These are phyloP conservation scores for Folsomia candida DNA, from an alignment of 2,888 invertebrate species.

Conservation along the genomic window DNA sequence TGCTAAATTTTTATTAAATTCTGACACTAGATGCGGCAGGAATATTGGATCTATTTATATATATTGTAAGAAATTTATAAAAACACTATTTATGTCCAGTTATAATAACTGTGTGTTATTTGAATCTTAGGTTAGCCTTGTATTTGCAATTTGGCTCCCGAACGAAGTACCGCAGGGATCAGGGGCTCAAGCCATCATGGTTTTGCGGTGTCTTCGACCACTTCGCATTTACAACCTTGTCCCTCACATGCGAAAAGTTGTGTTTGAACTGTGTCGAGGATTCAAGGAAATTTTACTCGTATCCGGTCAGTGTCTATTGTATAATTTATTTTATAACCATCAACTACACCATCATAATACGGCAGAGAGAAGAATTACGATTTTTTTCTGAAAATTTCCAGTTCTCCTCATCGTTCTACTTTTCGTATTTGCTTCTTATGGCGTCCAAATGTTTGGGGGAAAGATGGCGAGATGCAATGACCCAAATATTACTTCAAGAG, in stretches of 20 bases:
- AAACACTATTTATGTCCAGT: background rate
- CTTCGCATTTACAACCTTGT: constrained; percentile 95
- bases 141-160: constrained; percentile 97
- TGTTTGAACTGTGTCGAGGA: constrained; percentile 94
- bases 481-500: constrained; percentile 75
- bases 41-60: constrained; percentile 94
- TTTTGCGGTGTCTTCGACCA: constrained; percentile 92
- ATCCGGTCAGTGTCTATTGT: too few relatives aligned
- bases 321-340: too few relatives aligned
- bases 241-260: constrained; percentile 98
- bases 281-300: constrained; percentile 98
- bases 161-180: constrained; percentile 86
- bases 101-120: background rate
- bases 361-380: too few relatives aligned
- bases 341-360: too few relatives aligned
- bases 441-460: constrained; percentile 96
- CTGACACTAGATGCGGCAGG: constrained; percentile 77
- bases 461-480: constrained; percentile 95
- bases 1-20: too few relatives aligned
- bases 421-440: constrained; percentile 99
- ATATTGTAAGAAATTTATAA: constrained; percentile 70
- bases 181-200: constrained; percentile 90
- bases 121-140: constrained; percentile 75
- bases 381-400: too few relatives aligned
- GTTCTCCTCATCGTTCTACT: constrained; percentile 92